Percentiles rank a stretch among this genome's conserved stretches.
phyloP scores from a whole-genome alignment of 2,797 vertebrate genomes.

The Lerista edwardsae region DNA sequence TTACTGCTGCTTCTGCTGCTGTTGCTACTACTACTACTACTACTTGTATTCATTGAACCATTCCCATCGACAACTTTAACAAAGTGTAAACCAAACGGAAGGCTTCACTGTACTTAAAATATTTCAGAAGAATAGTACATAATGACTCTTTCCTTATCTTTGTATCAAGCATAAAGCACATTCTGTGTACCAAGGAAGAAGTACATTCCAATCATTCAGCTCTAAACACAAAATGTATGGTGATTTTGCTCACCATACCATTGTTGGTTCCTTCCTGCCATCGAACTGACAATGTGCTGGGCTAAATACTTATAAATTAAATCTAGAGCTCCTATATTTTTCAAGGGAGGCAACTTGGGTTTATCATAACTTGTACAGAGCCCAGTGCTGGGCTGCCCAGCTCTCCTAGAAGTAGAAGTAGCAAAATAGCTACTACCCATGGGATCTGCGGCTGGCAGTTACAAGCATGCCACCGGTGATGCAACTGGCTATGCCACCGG shows the following conservation, averaged over 20 bases:
- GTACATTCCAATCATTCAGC: background rate
- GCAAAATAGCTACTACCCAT: no score
- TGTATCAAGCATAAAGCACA: background rate
- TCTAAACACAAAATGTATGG: background rate
- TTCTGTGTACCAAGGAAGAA: background rate
- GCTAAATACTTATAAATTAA: background rate
- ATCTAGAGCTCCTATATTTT: background rate
- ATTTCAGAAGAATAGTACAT: background rate
- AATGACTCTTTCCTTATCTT: background rate
- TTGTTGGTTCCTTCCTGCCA: background rate
- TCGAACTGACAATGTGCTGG: background rate
- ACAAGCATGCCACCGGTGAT: no score
- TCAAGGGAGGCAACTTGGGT: no score
- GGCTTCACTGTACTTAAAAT: background rate
- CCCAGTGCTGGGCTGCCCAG: no score
- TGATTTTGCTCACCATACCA: background rate
- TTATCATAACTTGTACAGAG: no score
- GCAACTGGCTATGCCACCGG: no score
- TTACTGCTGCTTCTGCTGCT: background rate
- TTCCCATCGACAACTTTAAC: background rate
- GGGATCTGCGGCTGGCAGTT: no score
- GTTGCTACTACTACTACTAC: background rate
- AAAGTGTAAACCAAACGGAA: background rate
- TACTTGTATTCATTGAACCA: background rate
- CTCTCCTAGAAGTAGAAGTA: no score